These are phyloP conservation scores for Neocrepidodera transversa DNA, from an alignment of 2,888 invertebrate genomes.

Conservation along the genomic window DNA sequence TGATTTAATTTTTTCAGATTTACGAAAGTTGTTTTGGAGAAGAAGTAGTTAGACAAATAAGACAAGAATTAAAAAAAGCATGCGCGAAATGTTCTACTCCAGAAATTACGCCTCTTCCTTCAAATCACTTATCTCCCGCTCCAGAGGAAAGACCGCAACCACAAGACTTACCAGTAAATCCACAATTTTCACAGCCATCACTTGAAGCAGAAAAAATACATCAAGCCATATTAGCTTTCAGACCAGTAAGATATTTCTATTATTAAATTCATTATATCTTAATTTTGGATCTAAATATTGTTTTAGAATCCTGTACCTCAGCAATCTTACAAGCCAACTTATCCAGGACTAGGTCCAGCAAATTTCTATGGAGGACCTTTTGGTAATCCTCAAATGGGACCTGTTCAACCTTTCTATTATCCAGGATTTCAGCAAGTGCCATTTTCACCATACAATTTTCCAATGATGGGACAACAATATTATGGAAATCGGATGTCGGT, in stretches of 20 bases:
- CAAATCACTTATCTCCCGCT: constrained; percentile 36
- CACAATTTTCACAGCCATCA: constrained; percentile 48
- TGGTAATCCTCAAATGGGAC: constrained; percentile 36
- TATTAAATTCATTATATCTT: background rate
- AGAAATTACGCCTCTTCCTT: constrained; percentile 57
- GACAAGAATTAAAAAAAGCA: constrained; percentile 72
- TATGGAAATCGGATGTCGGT: constrained; percentile 65
- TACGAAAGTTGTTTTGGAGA: constrained; percentile 76
- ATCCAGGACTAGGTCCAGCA: constrained; percentile 51
- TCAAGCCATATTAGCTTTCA: constrained; percentile 65
- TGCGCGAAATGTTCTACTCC: constrained; percentile 69
- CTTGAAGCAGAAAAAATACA: constrained; percentile 63
- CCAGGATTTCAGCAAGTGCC: constrained; percentile 60
- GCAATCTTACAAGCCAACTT: constrained; percentile 63
- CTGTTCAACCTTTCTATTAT: constrained; percentile 56
- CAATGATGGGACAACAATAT: constrained; percentile 59
- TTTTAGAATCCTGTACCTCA: constrained; percentile 53
- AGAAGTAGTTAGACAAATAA: constrained; percentile 71
- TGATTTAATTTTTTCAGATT: constrained; percentile 65
- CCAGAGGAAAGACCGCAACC: constrained; percentile 34
- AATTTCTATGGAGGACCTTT: constrained; percentile 51
- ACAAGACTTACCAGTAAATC: constrained; percentile 20
- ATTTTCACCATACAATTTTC: constrained; percentile 52
- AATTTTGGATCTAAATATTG: constrained; percentile 16
- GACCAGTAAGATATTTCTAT: constrained; percentile 58